A percentile compares a stretch with the other conserved stretches of the same genome.
phyloP scores from a whole-genome alignment of 2,888 invertebrate genomes.

The Erebia aethiops region DNA sequence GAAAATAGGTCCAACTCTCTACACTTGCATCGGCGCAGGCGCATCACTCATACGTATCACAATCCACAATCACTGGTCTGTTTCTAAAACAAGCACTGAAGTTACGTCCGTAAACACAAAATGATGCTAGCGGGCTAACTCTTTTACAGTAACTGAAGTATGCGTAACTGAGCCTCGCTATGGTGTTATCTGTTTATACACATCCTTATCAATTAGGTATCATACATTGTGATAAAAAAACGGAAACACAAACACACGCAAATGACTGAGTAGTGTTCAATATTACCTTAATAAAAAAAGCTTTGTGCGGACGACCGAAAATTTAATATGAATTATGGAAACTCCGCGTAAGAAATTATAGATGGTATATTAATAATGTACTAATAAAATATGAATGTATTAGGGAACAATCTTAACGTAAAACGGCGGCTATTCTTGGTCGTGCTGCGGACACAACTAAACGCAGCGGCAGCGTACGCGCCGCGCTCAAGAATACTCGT shows the following conservation, averaged over 20 bases:
- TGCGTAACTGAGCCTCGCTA: conserved; percentile 41
- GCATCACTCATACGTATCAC: conserved; percentile 71
- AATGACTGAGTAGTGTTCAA: background rate
- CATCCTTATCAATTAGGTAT: conserved; percentile 39
- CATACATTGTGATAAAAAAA: conserved; percentile 24
- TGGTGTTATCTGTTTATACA: conserved; percentile 38
- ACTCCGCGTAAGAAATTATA: background rate
- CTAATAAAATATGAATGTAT: conserved; percentile 12
- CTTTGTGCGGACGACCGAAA: background rate
- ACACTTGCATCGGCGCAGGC: conserved; percentile 77
- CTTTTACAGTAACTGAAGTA: conserved; percentile 31
- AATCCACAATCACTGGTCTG: conserved; percentile 45
- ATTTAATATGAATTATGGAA: background rate
- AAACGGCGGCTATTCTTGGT: conserved; percentile 73
- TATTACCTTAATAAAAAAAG: background rate
- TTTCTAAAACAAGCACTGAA: conserved; percentile 42
- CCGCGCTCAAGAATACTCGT: conserved; percentile 67
- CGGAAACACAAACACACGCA: conserved; percentile 12
- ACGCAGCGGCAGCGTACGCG: conserved; percentile 64
- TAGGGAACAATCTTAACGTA: conserved; percentile 14
- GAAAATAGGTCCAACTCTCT: conserved; percentile 77
- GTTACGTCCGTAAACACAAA: conserved; percentile 37
- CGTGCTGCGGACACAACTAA: conserved; percentile 76
- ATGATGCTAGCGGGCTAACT: conserved; percentile 35
- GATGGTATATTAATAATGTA: background rate